Evolutionary conservation across 2,113 vertebrate species (phyloP).

Genomic region (Kryptolebias marmoratus): DNA sequence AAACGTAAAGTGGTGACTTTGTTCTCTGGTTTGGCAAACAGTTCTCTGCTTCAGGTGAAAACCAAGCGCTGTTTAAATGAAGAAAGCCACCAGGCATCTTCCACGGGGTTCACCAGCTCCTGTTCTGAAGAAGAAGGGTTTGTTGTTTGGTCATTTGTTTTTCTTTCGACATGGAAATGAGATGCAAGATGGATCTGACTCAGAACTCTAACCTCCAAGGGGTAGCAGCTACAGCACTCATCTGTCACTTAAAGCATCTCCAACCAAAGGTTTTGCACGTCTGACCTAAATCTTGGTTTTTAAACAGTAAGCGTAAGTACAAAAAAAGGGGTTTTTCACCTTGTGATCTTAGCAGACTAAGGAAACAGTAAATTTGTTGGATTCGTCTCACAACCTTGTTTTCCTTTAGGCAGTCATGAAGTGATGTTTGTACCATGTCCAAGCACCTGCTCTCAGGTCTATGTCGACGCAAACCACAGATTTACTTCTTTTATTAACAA

Average conservation of each 20-base stretch:
- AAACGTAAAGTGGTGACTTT: not conserved
- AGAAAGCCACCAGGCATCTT: not conserved
- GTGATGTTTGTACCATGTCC: not conserved
- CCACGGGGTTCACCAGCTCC: too few relatives aligned
- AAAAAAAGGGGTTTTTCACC: not conserved
- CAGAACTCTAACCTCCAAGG: not conserved
- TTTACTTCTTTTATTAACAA: slow-evolving; percentile 27
- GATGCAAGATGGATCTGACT: not conserved
- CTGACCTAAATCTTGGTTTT: not conserved
- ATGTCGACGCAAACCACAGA: slow-evolving; percentile 32
- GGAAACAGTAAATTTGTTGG: too few relatives aligned
- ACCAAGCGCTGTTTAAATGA: not conserved
- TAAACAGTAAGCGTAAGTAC: not conserved
- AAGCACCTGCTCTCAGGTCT: slow-evolving; percentile 5
- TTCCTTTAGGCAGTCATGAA: not conserved
- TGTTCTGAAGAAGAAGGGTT: not conserved
- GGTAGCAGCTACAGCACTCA: not conserved
- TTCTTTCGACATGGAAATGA: not conserved
- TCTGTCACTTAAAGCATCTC: not conserved
- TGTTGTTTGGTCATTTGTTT: not conserved
- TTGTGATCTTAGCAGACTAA: not conserved
- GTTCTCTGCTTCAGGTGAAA: not conserved
- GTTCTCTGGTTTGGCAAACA: not conserved
- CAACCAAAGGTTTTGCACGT: not conserved
- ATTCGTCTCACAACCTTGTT: too few relatives aligned